Evolutionary conservation across 2,888 invertebrate genomes (phyloP).

Genomic region (Nephrotoma flavescens): DNA sequence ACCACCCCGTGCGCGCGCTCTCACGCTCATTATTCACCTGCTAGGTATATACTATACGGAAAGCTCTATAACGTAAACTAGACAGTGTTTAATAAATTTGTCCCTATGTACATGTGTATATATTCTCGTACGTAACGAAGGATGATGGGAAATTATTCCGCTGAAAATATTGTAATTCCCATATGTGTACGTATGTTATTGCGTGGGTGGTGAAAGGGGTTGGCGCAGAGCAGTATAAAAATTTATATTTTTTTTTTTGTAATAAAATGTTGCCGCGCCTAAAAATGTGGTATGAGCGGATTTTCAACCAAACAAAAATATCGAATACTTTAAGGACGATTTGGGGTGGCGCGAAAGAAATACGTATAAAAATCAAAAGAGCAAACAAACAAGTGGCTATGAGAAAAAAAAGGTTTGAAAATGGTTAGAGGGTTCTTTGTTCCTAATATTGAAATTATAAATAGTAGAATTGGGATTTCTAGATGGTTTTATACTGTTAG

Average conservation of each 20-base stretch:
- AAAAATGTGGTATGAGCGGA: neutral
- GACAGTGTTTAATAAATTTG: neutral
- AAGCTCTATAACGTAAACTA: neutral
- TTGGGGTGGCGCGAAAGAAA: neutral
- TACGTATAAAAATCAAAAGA: neutral
- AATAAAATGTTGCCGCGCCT: no score
- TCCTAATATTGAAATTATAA: neutral
- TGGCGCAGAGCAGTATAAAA: neutral
- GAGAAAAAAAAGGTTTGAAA: neutral
- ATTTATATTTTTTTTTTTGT: neutral
- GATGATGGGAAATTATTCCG: neutral
- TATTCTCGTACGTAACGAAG: neutral
- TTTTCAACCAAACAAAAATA: neutral
- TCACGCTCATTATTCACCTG: neutral
- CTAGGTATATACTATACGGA: neutral
- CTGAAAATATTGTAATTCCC: neutral
- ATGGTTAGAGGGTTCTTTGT: neutral
- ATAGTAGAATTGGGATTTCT: neutral
- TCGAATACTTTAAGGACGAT: neutral
- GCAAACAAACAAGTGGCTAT: neutral
- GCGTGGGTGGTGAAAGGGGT: neutral
- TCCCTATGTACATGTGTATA: neutral
- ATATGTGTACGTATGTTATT: neutral
- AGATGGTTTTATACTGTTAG: neutral
- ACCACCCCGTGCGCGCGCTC: neutral